phyloP scores from a whole-genome alignment of 2,888 invertebrate genomes.

The Lydus trimaculatus region DNA sequence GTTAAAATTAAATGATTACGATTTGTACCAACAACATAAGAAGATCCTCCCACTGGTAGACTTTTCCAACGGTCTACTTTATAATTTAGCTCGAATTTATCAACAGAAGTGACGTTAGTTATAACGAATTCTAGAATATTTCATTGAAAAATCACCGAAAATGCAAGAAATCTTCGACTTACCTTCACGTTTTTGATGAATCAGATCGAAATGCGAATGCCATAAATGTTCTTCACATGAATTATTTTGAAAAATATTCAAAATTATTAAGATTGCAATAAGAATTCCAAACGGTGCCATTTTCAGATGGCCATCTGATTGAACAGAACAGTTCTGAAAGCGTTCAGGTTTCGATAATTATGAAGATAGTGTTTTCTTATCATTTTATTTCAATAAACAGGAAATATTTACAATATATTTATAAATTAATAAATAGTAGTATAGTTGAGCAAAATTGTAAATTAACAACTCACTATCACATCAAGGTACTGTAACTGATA shows the following conservation, averaged over 20 bases:
- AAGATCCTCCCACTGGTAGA: slow-evolving; percentile 36
- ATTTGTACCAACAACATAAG: slow-evolving; percentile 38
- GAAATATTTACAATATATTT: slow-evolving; percentile 1
- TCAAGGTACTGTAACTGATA: slow-evolving; percentile 77
- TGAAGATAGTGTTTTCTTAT: background rate
- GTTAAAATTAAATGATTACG: slow-evolving; percentile 23
- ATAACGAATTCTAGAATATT: slow-evolving; percentile 43
- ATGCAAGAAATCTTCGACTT: slow-evolving; percentile 23
- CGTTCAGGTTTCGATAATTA: slow-evolving; percentile 8
- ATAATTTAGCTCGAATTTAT: slow-evolving; percentile 33
- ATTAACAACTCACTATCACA: slow-evolving; percentile 17
- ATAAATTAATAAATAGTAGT: slow-evolving; percentile 22
- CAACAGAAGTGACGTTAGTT: slow-evolving; percentile 37
- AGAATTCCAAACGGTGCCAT: slow-evolving; percentile 28
- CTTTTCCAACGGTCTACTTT: slow-evolving; percentile 44
- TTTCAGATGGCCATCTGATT: slow-evolving; percentile 12
- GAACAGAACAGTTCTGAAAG: background rate
- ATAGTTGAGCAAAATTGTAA: slow-evolving; percentile 20
- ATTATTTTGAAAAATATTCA: slow-evolving; percentile 13
- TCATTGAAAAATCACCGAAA: background rate
- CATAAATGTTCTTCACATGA: slow-evolving; percentile 41
- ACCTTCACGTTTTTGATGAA: slow-evolving; percentile 60
- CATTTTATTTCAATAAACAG: background rate
- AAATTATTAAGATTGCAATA: slow-evolving; percentile 17
- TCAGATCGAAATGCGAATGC: slow-evolving; percentile 54